A percentile compares a stretch with the other conserved stretches of the same genome.
These are phyloP conservation scores for Ataeniobius toweri DNA, from an alignment of 2,797 vertebrate species.

Conservation along the genomic window DNA sequence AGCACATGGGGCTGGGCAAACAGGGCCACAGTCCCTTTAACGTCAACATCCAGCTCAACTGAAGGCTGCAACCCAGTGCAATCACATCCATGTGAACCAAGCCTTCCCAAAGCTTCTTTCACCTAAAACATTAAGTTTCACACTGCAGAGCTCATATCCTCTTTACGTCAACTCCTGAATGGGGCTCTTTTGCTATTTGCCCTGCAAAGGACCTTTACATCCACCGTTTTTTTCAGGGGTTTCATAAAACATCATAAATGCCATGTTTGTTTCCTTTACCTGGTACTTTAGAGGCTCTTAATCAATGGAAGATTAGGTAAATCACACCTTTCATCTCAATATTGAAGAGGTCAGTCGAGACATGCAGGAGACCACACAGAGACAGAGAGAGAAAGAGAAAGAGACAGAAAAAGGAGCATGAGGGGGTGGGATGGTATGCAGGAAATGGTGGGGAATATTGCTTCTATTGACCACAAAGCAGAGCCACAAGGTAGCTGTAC, in stretches of 20 bases:
- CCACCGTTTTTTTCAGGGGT: slow-evolving; percentile 26
- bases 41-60: slow-evolving; percentile 54
- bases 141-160: slow-evolving; percentile 39
- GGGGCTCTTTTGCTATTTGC: slow-evolving; percentile 25
- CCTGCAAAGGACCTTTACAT: slow-evolving; percentile 18
- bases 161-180: slow-evolving; percentile 11
- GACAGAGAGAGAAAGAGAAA: slow-evolving; percentile 27
- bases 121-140: slow-evolving; percentile 33
- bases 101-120: slow-evolving; percentile 44
- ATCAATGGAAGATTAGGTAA: slow-evolving; percentile 47
- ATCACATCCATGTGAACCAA: slow-evolving; percentile 34
- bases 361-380: slow-evolving; percentile 67
- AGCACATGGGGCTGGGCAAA: slow-evolving; percentile 61
- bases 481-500: slow-evolving; percentile 48
- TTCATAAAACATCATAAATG: slow-evolving; percentile 53
- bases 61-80: slow-evolving; percentile 40
- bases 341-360: slow-evolving; percentile 22
- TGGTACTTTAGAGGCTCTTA: slow-evolving; percentile 23
- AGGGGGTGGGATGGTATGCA: slow-evolving; percentile 59
- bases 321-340: slow-evolving; percentile 41
- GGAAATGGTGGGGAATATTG: slow-evolving; percentile 60
- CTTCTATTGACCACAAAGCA: slow-evolving; percentile 66
- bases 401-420: slow-evolving; percentile 34
- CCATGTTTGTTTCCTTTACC: slow-evolving; percentile 36
- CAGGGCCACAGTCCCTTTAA: slow-evolving; percentile 52